Conservation (phyloP, 2,888 invertebrate genomes). For the Drosophila infuscata region DNA sequence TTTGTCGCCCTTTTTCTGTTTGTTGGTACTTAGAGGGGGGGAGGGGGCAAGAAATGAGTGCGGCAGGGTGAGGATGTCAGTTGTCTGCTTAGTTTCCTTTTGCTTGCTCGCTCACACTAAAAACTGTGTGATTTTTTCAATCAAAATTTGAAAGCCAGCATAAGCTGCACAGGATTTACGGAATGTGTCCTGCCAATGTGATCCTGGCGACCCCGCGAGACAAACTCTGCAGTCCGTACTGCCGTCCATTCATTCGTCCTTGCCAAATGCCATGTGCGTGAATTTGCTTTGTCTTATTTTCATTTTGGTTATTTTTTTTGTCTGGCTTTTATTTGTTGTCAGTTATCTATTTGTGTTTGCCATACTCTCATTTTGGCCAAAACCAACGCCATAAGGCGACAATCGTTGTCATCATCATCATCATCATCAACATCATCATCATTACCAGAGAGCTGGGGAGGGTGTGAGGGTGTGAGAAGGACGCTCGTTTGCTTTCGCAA, state of each 20-base stretch:
- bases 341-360: conserved; percentile 77
- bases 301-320: conserved; percentile 60
- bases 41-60: neutral
- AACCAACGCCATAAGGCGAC: conserved; percentile 72
- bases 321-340: conserved; percentile 76
- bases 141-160: conserved; percentile 79
- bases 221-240: neutral
- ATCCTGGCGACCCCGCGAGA: conserved; percentile 43
- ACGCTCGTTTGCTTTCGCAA: conserved; percentile 42
- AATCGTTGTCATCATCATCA: conserved; percentile 66
- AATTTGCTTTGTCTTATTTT: conserved; percentile 80
- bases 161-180: conserved; percentile 75
- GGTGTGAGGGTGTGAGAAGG: neutral
- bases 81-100: conserved; percentile 46
- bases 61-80: conserved; percentile 2
- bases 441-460: conserved; percentile 8
- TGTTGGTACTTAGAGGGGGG: neutral
- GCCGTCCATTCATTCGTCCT: conserved; percentile 9
- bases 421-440: conserved; percentile 40
- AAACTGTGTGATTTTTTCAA: conserved; percentile 71
- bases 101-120: conserved; percentile 40
- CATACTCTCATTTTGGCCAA: conserved; percentile 62
- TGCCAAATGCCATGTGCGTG: conserved; percentile 43
- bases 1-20: conserved; percentile 59
- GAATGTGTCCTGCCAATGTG: conserved; percentile 68